phyloP scores from a whole-genome alignment of 2,888 invertebrate genomes.

The Endotricha flammealis region DNA sequence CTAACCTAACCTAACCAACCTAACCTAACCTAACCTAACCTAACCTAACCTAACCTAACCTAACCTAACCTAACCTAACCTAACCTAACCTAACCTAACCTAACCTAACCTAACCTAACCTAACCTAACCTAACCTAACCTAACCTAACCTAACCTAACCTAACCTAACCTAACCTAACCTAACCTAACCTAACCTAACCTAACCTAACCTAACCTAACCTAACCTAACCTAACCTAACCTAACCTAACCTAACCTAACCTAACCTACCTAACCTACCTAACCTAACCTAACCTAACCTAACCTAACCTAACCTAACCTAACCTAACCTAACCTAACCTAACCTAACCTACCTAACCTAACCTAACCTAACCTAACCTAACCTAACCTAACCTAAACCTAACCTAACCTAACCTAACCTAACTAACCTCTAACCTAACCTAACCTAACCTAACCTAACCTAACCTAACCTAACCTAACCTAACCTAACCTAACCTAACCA shows the following conservation, averaged over 20 bases:
- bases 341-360: too few relatives aligned
- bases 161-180: constrained; percentile 26
- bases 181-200: constrained; percentile 30
- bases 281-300: constrained; percentile 23
- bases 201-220: constrained; percentile 28
- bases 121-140: constrained; percentile 26
- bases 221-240: constrained; percentile 25
- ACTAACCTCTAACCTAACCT: constrained; percentile 23
- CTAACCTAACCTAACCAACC: too few relatives aligned
- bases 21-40: constrained; percentile 22
- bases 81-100: constrained; percentile 22
- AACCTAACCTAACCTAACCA: constrained; percentile 25
- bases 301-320: constrained; percentile 23
- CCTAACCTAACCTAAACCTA: too few relatives aligned
- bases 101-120: constrained; percentile 25
- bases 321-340: constrained; percentile 17
- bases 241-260: too few relatives aligned
- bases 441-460: constrained; percentile 14
- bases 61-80: constrained; percentile 19
- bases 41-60: constrained; percentile 20
- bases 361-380: constrained; percentile 29
- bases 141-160: constrained; percentile 25
- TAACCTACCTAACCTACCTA: too few relatives aligned
- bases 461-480: constrained; percentile 24
- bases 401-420: constrained; percentile 25